Conservation (phyloP, 1,140 invertebrate species). For the Drosophila albomicans region DNA sequence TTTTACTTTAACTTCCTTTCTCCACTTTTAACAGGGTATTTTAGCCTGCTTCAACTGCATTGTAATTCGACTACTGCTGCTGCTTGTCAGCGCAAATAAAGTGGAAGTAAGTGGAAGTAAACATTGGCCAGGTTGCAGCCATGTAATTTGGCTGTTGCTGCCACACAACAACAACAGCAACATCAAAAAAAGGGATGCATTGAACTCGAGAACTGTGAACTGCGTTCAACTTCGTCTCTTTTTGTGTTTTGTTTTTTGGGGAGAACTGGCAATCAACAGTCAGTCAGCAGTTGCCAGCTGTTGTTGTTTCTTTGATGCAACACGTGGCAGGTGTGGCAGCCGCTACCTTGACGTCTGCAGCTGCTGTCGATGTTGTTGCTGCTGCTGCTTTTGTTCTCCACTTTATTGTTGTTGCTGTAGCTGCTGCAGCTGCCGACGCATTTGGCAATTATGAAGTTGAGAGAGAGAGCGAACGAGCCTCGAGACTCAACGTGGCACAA, state of each 20-base stretch:
- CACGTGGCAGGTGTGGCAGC: slow-evolving; percentile 73
- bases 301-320: slow-evolving; percentile 39
- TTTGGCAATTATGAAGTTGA: slow-evolving; percentile 67
- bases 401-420: slow-evolving; percentile 2
- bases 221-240: background rate
- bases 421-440: slow-evolving; percentile 24
- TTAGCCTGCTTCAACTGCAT: too few species aligned
- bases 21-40: background rate
- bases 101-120: slow-evolving; percentile 64
- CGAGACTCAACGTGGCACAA: slow-evolving; percentile 20
- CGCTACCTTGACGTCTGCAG: slow-evolving; percentile 35
- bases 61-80: slow-evolving; percentile 6
- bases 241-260: background rate
- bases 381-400: slow-evolving; percentile 9
- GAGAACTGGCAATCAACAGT: slow-evolving; percentile 11
- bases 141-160: slow-evolving; percentile 67
- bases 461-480: background rate
- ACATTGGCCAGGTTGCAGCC: slow-evolving; percentile 55
- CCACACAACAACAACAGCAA: background rate
- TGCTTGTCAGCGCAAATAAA: slow-evolving; percentile 52
- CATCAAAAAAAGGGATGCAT: slow-evolving; percentile 22
- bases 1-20: too few species aligned
- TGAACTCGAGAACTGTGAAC: background rate
- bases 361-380: slow-evolving; percentile 24
- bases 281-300: slow-evolving; percentile 28